Conservation (phyloP, 2,113 vertebrate genomes). For the Pungitius pungitius region DNA sequence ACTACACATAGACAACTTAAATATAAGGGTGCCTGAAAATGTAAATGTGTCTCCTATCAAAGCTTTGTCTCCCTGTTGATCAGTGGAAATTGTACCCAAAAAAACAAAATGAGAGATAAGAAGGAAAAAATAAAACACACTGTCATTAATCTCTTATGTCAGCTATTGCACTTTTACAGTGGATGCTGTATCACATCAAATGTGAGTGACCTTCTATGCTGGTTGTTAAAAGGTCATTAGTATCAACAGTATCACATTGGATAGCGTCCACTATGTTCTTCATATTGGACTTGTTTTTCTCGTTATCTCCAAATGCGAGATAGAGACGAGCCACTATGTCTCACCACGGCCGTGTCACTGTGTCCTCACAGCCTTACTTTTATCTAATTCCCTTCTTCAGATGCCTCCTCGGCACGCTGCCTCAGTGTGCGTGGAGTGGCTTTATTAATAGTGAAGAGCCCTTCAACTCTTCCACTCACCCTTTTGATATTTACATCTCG, state of each 20-base stretch:
- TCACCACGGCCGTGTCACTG: conserved; percentile 77
- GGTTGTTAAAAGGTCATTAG: conserved; percentile 54
- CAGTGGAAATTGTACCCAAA: background rate
- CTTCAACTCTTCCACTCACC: conserved; percentile 7
- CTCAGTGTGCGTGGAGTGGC: conserved; percentile 26
- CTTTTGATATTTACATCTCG: conserved; percentile 35
- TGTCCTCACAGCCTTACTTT: conserved; percentile 77
- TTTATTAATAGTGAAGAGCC: conserved; percentile 38
- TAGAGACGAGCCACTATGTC: conserved; percentile 74
- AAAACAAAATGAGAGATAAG: background rate
- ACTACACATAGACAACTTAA: background rate
- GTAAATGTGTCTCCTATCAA: background rate
- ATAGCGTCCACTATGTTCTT: conserved; percentile 66
- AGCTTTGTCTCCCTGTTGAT: background rate
- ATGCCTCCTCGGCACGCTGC: conserved; percentile 20
- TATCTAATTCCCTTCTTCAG: conserved; percentile 56
- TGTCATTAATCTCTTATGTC: background rate
- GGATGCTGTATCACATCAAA: background rate
- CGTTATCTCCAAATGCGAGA: conserved; percentile 75
- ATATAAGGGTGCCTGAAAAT: background rate
- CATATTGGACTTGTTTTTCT: conserved; percentile 61
- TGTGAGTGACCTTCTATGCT: conserved; percentile 50
- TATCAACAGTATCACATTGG: conserved; percentile 69
- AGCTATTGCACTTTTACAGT: background rate
- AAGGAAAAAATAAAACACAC: background rate